A percentile compares a stretch with the other conserved stretches of the same genome.
These are phyloP conservation scores for Tipula unca DNA, from an alignment of 2,888 invertebrate species.

Conservation along the genomic window DNA sequence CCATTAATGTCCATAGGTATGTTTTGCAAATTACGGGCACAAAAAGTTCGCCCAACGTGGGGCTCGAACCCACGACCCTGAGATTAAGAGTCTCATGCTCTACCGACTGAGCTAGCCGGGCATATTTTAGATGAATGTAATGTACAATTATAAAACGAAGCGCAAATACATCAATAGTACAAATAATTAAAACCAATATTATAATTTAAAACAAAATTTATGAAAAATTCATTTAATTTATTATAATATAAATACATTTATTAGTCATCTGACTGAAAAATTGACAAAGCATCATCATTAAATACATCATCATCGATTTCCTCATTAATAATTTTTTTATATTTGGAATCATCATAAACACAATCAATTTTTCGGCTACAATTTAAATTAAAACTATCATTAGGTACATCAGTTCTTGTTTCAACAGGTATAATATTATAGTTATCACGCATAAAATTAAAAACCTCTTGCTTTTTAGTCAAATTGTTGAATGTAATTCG, in stretches of 20 bases:
- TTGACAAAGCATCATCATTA: neutral
- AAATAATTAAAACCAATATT: too few relatives aligned
- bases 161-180: too few relatives aligned
- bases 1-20: too few relatives aligned
- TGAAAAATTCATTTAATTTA: neutral
- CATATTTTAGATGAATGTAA: neutral
- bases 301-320: neutral
- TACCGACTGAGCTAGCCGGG: conserved; percentile 35
- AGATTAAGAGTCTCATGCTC: conserved; percentile 36
- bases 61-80: conserved; percentile 37
- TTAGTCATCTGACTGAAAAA: neutral
- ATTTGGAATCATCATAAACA: conserved; percentile 20
- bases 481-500: conserved; percentile 72
- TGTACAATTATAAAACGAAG: too few relatives aligned
- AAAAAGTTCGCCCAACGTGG: conserved; percentile 32
- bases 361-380: neutral
- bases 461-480: conserved; percentile 56
- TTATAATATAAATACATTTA: neutral
- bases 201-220: too few relatives aligned
- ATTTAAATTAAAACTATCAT: neutral
- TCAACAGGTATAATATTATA: conserved; percentile 43
- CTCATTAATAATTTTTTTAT: neutral
- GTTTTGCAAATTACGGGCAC: too few relatives aligned
- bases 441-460: conserved; percentile 57
- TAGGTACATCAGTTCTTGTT: conserved; percentile 30